Conservation (phyloP, 2,113 vertebrate species). For the Aptenodytes forsteri region DNA sequence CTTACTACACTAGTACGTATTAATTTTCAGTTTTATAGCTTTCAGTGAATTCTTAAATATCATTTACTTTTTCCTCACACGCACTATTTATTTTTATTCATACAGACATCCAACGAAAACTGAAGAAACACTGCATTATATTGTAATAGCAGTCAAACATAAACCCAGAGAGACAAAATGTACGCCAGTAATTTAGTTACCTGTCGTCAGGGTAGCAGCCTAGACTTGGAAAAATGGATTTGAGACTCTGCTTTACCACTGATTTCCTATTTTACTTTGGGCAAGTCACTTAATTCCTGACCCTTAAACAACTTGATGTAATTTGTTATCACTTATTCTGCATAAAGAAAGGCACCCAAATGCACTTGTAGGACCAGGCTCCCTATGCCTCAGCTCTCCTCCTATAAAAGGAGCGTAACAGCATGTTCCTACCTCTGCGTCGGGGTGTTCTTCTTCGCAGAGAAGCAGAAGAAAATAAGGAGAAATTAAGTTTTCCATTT, state of each 20-base stretch:
- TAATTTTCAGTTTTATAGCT: slow-evolving; percentile 32
- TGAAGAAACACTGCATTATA: slow-evolving; percentile 11
- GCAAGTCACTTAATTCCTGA: not conserved
- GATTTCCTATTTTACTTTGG: not conserved
- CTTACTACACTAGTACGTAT: not conserved
- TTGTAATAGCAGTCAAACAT: not conserved
- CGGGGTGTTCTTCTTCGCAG: not conserved
- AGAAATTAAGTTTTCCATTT: not conserved
- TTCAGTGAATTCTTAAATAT: slow-evolving; percentile 41
- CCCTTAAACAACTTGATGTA: not conserved
- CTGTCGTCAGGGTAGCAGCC: not conserved
- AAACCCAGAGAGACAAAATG: not conserved
- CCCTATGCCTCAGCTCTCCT: not conserved
- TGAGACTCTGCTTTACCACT: not conserved
- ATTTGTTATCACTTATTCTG: not conserved
- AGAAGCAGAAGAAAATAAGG: not conserved
- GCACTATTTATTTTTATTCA: not conserved
- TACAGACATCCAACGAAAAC: not conserved
- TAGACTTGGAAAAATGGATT: not conserved
- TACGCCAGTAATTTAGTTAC: not conserved
- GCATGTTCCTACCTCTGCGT: not conserved
- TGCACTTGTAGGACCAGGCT: not conserved
- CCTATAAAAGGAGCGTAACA: not conserved
- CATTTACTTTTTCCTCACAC: not conserved
- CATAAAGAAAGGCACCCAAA: not conserved